phyloP scores from a whole-genome alignment of 2,888 invertebrate genomes.

The Amaurobius ferox region DNA sequence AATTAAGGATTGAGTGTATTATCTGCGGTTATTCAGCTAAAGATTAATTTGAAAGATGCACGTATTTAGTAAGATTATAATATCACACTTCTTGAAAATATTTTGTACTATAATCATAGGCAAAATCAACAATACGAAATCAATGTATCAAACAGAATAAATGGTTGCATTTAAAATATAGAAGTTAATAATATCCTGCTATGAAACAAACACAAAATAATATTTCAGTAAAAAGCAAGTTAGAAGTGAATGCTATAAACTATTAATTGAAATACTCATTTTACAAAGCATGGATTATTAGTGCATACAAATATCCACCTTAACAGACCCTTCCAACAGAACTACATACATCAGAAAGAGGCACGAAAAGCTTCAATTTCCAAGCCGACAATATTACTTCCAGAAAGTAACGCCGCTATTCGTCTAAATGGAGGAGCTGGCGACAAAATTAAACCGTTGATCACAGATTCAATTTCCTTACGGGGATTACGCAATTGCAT shows the following conservation, averaged over 20 bases:
- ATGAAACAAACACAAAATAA: no score
- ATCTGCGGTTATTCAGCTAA: not conserved
- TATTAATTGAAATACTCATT: no score
- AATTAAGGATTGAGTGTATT: constrained; percentile 1
- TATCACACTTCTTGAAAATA: not conserved
- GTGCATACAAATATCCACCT: no score
- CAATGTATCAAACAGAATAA: no score
- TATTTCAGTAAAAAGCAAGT: no score
- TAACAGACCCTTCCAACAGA: no score
- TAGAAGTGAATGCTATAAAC: no score
- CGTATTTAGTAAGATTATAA: not conserved
- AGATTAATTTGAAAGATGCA: not conserved
- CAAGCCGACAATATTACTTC: not conserved
- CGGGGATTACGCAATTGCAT: constrained; percentile 63
- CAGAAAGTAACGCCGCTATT: constrained; percentile 8
- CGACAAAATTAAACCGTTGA: constrained; percentile 44
- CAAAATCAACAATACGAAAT: no score
- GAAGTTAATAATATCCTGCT: no score
- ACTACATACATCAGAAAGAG: not conserved
- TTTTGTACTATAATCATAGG: not conserved
- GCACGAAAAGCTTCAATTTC: not conserved
- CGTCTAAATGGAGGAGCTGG: constrained; percentile 27
- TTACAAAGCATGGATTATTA: no score
- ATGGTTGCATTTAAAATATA: no score
- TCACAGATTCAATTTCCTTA: constrained; percentile 62